phyloP scores from a whole-genome alignment of 2,113 vertebrate species.

The Gavialis gangeticus region DNA sequence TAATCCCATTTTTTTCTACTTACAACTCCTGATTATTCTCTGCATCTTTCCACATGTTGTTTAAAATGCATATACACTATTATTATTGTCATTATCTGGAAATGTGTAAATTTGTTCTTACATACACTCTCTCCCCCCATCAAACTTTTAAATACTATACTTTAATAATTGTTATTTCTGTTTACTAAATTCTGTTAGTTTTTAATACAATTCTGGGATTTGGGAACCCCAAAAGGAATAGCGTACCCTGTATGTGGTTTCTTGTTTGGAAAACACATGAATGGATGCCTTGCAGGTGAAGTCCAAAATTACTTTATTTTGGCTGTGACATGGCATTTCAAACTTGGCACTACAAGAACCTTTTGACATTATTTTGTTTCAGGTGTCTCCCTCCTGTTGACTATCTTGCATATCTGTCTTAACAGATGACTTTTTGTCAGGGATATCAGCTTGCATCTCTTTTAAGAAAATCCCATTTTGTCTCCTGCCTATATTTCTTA shows the following conservation, averaged over 20 bases:
- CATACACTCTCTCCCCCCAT: too few species aligned
- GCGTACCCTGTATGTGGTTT: too few species aligned
- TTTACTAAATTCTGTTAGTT: background rate
- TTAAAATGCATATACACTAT: background rate
- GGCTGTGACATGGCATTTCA: rapidly evolving
- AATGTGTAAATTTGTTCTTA: too few species aligned
- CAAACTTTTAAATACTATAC: background rate
- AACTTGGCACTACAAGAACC: background rate
- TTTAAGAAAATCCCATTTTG: background rate
- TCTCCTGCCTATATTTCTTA: background rate
- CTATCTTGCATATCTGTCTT: background rate
- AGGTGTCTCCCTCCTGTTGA: background rate
- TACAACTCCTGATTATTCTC: background rate
- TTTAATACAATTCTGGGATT: background rate
- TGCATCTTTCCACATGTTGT: background rate
- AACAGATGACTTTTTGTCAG: background rate
- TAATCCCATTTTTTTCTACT: background rate
- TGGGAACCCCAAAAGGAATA: background rate
- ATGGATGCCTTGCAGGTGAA: background rate
- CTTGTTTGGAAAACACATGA: rapidly evolving
- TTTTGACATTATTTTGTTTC: background rate
- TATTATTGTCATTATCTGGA: background rate
- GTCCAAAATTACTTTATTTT: background rate
- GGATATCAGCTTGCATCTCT: background rate
- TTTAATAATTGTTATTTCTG: background rate